Conservation (phyloP, 1,140 invertebrate genomes). For the Heliconius congener region DNA sequence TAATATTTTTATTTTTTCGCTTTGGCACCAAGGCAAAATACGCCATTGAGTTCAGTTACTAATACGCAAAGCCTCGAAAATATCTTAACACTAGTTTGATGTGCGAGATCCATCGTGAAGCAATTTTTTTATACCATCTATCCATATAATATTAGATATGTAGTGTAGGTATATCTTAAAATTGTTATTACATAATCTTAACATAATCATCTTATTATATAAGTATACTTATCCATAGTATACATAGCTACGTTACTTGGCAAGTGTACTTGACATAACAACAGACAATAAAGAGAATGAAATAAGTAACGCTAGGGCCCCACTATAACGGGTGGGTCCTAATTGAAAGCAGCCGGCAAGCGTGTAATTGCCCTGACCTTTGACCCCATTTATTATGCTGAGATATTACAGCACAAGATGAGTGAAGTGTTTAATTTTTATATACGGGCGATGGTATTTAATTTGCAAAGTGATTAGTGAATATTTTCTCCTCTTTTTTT, state of each 20-base stretch:
- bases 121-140: no score
- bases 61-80: no score
- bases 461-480: not conserved
- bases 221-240: not conserved
- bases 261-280: not conserved
- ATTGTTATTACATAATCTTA: no score
- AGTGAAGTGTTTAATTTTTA: not conserved
- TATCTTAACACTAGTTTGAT: no score
- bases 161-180: no score
- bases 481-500: not conserved
- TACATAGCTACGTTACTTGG: no score
- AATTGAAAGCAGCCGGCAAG: conserved; percentile 26
- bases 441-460: not conserved
- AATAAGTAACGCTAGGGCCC: conserved; percentile 21
- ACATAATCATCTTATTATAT: not conserved
- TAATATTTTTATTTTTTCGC: no score
- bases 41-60: no score
- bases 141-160: no score
- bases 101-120: no score
- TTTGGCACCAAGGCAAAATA: no score
- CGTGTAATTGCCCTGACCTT: conserved; percentile 27
- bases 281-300: conserved; percentile 18
- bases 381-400: not conserved
- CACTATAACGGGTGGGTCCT: conserved; percentile 19
- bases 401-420: not conserved